Percentiles rank a stretch among this genome's conserved stretches.
These are phyloP conservation scores for Gnathonemus echidnorhynchus DNA, from an alignment of 2,113 vertebrate genomes.

Conservation along the genomic window DNA sequence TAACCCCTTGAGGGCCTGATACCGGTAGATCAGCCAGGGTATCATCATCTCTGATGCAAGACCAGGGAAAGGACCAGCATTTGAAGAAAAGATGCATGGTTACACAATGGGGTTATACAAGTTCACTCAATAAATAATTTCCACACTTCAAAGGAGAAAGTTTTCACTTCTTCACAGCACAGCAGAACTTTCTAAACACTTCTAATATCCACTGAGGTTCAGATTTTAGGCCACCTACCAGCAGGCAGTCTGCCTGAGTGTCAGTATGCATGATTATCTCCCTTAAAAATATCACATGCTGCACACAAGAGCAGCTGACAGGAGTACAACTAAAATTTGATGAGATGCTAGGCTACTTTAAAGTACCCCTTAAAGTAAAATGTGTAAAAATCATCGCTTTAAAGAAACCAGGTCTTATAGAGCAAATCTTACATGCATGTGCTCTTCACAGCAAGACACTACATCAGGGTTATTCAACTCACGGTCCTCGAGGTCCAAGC, in stretches of 20 bases:
- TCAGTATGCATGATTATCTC: slow-evolving; percentile 15
- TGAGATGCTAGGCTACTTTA: not conserved
- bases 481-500: too few relatives aligned
- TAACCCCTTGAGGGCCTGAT: not conserved
- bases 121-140: slow-evolving; percentile 9
- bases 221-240: slow-evolving; percentile 17
- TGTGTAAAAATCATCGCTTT: not conserved
- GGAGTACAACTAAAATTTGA: not conserved
- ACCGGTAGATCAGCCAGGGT: not conserved
- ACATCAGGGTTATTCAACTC: not conserved
- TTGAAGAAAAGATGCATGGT: not conserved
- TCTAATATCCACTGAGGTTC: slow-evolving; percentile 7
- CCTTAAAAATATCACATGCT: slow-evolving; percentile 7
- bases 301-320: slow-evolving; percentile 2
- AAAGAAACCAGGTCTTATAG: not conserved
- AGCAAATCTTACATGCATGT: not conserved
- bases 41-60: not conserved
- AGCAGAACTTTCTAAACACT: slow-evolving; percentile 14
- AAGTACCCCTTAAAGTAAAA: not conserved
- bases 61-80: not conserved
- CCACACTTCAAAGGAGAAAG: slow-evolving; percentile 18
- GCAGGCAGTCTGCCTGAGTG: slow-evolving; percentile 10
- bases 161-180: not conserved
- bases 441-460: not conserved
- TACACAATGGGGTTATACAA: slow-evolving; percentile 16